Evolutionary conservation across 2,113 vertebrate genomes (phyloP), one percentile per base, ranked within the genome.

Genomic region (Lanius ludovicianus): DNA sequence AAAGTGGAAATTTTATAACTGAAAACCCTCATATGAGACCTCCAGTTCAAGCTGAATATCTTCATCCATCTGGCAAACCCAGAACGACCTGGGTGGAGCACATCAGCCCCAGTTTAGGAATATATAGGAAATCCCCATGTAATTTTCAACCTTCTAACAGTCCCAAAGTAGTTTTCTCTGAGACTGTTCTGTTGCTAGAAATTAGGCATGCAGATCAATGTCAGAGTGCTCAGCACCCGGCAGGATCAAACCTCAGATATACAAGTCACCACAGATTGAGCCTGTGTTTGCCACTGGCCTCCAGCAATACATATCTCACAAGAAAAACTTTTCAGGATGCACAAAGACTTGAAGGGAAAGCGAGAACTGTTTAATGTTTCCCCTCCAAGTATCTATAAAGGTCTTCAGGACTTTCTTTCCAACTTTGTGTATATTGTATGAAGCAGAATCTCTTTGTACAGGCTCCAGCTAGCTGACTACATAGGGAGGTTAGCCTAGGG

Each of bases 401-500:
- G 23, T 83, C 84, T 89, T 79, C 13, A 71, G 65, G 56, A 42
- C 6, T 84, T 86, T 89, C 59, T 65, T 79, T 41, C 62, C 68
- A 60, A 4, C 71, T 88, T 68, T 41, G 20, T 60, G 60, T 82
- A 84, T 93, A 90, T 60, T 68, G 21, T 60, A 37, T 67, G 87
- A 57, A 83, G 70, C 75, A 95, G 68, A 65, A 59, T 91, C 64
- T 79, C 89, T 96, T 92, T 93, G 93, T 96, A 75, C 81, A 76
- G 69, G 84, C 76, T 96, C 93, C 93, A 97, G 90, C 82, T 93
- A 81, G 69, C 90, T 95, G 82, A 56, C 90, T 95, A 2, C 90
- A 69, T 10, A 71, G 82, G 37, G 76, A 90, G 84, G 82, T 71
- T 89, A 94, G 92, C 91, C 95, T 87, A 49, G 76, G 84, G 91